Conservation (phyloP, 92 coral and sea anemone genomes). For the Anthopleura xanthogrammica region DNA sequence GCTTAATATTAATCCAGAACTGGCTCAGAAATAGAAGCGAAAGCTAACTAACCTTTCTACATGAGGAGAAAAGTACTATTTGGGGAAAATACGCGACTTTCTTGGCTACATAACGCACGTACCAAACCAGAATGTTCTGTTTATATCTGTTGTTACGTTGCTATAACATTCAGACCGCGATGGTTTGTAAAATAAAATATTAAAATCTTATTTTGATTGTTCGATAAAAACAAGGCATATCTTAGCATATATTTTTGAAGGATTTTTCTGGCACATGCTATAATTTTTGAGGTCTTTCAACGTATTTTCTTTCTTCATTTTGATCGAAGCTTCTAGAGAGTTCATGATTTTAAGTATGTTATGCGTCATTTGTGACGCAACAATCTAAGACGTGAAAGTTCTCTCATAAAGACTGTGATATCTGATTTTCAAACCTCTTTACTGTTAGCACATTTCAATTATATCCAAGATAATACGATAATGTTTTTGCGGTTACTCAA, state of each 20-base stretch:
- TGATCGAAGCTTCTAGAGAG: not conserved
- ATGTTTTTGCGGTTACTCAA: no score
- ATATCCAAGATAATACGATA: no score
- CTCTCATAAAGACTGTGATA: not conserved
- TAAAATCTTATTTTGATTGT: not conserved
- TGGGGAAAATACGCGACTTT: not conserved
- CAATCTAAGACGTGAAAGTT: not conserved
- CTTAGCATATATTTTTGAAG: not conserved
- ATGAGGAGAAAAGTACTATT: not conserved
- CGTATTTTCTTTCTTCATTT: not conserved
- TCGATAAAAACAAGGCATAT: not conserved
- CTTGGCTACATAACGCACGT: not conserved
- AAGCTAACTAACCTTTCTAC: not conserved
- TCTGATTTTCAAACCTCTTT: not conserved
- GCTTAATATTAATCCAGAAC: not conserved
- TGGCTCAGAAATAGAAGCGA: not conserved
- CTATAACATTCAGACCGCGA: constrained; percentile 11
- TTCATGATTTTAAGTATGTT: not conserved
- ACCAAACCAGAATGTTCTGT: constrained; percentile 18
- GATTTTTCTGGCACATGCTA: not conserved
- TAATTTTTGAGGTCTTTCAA: not conserved
- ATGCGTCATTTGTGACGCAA: not conserved
- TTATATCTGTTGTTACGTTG: constrained; percentile 24
- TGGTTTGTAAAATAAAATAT: not conserved
- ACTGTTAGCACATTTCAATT: not conserved